These are phyloP conservation scores for Mermis nigrescens DNA, from an alignment of 2,888 invertebrate genomes.

Conservation along the genomic window DNA sequence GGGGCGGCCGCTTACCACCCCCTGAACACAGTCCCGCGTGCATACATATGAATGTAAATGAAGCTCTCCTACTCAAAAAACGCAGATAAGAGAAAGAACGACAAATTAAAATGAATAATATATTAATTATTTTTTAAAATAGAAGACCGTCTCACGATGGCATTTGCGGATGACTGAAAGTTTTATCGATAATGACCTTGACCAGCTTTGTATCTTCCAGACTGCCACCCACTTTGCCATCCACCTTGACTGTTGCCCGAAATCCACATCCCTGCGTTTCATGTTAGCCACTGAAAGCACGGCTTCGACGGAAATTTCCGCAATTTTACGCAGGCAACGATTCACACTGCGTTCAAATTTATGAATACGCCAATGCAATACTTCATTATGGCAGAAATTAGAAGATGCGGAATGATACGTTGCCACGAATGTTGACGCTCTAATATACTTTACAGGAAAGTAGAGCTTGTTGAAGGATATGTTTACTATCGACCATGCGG, in stretches of 20 bases:
- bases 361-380: too few relatives aligned
- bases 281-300: constrained; percentile 87
- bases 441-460: too few relatives aligned
- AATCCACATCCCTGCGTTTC: constrained; percentile 82
- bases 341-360: constrained; percentile 51
- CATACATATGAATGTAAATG: background rate
- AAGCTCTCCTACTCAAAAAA: constrained; percentile 3
- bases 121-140: too few relatives aligned
- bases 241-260: constrained; percentile 91
- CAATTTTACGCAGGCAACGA: constrained; percentile 88
- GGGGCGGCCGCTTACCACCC: too few relatives aligned
- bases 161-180: constrained; percentile 98
- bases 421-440: too few relatives aligned
- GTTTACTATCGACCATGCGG: background rate
- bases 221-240: constrained; percentile 85
- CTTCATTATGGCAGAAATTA: background rate
- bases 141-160: constrained; percentile 63
- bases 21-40: too few relatives aligned
- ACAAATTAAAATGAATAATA: too few relatives aligned
- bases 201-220: constrained; percentile 91
- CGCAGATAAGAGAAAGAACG: too few relatives aligned
- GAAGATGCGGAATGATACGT: too few relatives aligned
- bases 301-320: constrained; percentile 92
- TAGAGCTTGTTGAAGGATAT: too few relatives aligned
- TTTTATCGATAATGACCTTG: constrained; percentile 88